Conservation (phyloP, 2,797 vertebrate genomes). For the Danio kyathit region DNA sequence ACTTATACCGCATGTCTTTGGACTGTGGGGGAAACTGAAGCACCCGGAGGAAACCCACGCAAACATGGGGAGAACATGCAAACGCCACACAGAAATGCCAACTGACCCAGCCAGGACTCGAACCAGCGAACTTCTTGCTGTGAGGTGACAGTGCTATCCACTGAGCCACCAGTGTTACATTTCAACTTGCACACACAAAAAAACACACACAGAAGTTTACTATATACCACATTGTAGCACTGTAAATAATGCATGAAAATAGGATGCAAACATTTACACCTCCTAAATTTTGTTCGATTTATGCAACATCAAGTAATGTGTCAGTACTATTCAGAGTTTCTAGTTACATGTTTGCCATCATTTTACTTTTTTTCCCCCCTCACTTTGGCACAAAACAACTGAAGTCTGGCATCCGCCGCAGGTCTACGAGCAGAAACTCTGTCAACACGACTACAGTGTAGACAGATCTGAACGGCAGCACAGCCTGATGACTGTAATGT, state of each 20-base stretch:
- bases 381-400: slow-evolving; percentile 11
- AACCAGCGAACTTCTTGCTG: too few relatives aligned
- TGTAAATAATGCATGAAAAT: background rate
- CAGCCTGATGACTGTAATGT: slow-evolving; percentile 39
- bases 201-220: background rate
- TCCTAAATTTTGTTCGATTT: background rate
- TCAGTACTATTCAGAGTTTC: background rate
- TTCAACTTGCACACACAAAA: background rate
- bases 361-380: background rate
- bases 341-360: background rate
- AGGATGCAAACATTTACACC: background rate
- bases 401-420: background rate
- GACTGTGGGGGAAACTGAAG: too few relatives aligned
- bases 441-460: slow-evolving; percentile 23
- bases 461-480: slow-evolving; percentile 5
- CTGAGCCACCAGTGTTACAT: background rate
- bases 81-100: too few relatives aligned
- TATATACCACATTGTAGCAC: background rate
- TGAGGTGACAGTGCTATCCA: too few relatives aligned
- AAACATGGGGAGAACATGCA: too few relatives aligned
- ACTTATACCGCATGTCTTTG: too few relatives aligned
- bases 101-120: too few relatives aligned
- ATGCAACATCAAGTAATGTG: background rate
- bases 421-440: slow-evolving; percentile 6
- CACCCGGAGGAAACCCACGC: too few relatives aligned